A percentile compares a stretch with the other conserved stretches of the same genome.
phyloP scores from a whole-genome alignment of 2,888 invertebrate genomes.

The Eupithecia vulgata region DNA sequence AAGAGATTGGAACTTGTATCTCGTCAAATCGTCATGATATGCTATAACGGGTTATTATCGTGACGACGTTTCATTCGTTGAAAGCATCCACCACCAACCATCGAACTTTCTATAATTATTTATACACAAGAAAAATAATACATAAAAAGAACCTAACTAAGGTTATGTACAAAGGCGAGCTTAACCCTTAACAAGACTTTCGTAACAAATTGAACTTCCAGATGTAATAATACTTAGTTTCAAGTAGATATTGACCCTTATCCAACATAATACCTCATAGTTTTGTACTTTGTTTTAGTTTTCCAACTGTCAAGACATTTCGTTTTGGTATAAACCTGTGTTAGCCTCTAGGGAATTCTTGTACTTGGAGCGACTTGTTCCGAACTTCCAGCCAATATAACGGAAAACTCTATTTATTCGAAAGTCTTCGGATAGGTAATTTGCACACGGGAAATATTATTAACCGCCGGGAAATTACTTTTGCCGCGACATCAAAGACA shows the following conservation, averaged over 20 bases:
- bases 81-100: not conserved
- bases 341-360: not conserved
- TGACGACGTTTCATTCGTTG: not conserved
- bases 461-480: conserved; percentile 46
- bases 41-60: conserved; percentile 12
- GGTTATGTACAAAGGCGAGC: no score
- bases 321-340: conserved; percentile 7
- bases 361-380: conserved; percentile 4
- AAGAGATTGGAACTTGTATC: not conserved
- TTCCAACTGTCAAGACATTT: conserved; percentile 16
- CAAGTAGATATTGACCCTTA: conserved; percentile 11
- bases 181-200: no score
- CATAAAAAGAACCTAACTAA: no score
- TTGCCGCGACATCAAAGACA: conserved; percentile 43
- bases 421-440: conserved; percentile 27
- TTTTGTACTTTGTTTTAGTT: conserved; percentile 17
- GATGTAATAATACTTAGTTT: not conserved
- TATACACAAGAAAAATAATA: no score
- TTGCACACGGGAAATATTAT: conserved; percentile 42
- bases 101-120: no score
- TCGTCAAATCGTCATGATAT: conserved; percentile 10
- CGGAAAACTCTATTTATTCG: conserved; percentile 7
- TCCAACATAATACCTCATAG: conserved; percentile 12
- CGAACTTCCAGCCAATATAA: conserved; percentile 9
- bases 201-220: not conserved